Evolutionary conservation across 1,140 invertebrate genomes (phyloP).

Genomic region (Temnothorax nylanderi): DNA sequence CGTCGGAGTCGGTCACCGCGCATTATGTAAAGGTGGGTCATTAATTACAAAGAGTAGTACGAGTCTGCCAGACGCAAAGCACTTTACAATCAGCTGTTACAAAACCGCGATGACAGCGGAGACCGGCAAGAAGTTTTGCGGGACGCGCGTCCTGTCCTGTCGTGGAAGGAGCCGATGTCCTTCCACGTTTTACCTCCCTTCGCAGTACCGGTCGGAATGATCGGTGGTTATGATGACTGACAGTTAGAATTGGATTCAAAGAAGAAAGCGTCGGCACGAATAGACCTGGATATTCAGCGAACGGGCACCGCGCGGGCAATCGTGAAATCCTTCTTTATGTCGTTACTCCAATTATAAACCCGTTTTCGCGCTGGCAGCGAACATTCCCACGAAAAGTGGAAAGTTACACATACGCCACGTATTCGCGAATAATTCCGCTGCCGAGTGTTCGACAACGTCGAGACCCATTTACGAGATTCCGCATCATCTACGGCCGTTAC

Average conservation of each 20-base stretch:
- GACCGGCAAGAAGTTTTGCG: conserved; percentile 30
- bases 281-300: conserved; percentile 28
- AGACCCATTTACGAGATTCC: conserved; percentile 60
- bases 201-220: conserved; percentile 25
- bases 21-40: conserved; percentile 46
- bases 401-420: conserved; percentile 2
- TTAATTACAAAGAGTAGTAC: conserved; percentile 48
- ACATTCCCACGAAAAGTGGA: conserved; percentile 55
- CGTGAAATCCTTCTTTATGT: not conserved
- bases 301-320: not conserved
- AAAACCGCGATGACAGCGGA: conserved; percentile 43
- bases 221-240: conserved; percentile 48
- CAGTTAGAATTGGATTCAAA: conserved; percentile 58
- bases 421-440: conserved; percentile 62
- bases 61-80: conserved; percentile 33
- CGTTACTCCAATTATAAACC: conserved; percentile 53
- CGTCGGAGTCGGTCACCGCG: conserved; percentile 31
- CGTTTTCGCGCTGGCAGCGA: conserved; percentile 52
- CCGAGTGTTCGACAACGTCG: conserved; percentile 60
- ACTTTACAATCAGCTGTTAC: conserved; percentile 59
- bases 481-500: conserved; percentile 51
- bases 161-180: conserved; percentile 25
- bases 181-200: conserved; percentile 46
- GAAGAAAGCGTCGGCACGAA: conserved; percentile 40
- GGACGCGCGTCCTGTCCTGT: not conserved